Evolutionary conservation across 2,888 invertebrate genomes (phyloP).

Genomic region (Amiota communis): DNA sequence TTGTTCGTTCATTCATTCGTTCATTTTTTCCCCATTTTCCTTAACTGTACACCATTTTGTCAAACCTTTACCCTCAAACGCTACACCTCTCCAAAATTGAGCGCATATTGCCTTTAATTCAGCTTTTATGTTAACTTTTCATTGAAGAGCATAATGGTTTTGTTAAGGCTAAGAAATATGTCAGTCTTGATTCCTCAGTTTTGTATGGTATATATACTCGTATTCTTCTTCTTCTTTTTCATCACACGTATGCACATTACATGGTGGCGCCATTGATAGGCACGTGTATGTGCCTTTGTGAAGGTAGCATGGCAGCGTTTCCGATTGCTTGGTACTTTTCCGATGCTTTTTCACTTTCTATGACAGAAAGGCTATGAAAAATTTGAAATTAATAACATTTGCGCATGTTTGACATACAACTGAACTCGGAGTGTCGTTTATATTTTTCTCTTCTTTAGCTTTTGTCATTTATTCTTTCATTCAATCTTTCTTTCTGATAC

Average conservation of each 20-base stretch:
- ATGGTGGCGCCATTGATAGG: too few species aligned
- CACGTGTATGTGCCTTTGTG: neutral
- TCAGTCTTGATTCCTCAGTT: too few species aligned
- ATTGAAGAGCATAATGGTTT: conserved; percentile 20
- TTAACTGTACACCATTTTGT: too few species aligned
- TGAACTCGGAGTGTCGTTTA: conserved; percentile 27
- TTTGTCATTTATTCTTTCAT: neutral
- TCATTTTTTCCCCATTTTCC: neutral
- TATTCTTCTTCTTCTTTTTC: too few species aligned
- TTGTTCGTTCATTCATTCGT: neutral
- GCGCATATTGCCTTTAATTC: conserved; percentile 18
- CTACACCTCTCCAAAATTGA: neutral
- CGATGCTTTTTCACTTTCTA: conserved; percentile 25
- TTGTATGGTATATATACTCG: too few species aligned
- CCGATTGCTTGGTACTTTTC: conserved; percentile 25
- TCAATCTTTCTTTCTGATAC: neutral
- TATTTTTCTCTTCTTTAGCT: conserved; percentile 25
- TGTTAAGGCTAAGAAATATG: conserved; percentile 42
- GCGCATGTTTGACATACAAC: conserved; percentile 50
- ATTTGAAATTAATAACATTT: conserved; percentile 60
- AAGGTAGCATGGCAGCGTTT: conserved; percentile 12
- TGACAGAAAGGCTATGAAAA: conserved; percentile 50
- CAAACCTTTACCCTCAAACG: too few species aligned
- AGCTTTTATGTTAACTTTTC: conserved; percentile 8
- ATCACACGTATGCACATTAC: too few species aligned